Evolutionary conservation across 1,140 invertebrate genomes (phyloP).

Genomic region (Micrasema minimum): DNA sequence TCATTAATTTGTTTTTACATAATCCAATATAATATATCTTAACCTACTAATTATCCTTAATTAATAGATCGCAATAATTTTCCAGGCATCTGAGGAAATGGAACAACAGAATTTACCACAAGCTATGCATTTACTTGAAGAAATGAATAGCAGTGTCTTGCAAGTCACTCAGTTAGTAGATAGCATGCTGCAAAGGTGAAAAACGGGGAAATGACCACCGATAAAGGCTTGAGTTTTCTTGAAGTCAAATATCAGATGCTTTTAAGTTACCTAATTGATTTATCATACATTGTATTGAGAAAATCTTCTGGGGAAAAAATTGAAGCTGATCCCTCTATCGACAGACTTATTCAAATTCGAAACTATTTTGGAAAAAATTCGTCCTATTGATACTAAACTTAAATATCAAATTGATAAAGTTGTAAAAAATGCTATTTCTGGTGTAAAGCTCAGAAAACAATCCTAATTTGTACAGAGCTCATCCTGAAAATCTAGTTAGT

Average conservation of each 20-base stretch:
- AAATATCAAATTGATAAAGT: constrained; percentile 98
- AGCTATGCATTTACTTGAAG: constrained; percentile 77
- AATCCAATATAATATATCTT: too few species aligned
- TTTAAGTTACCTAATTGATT: constrained; percentile 89
- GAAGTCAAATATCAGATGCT: constrained; percentile 96
- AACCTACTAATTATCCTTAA: too few species aligned
- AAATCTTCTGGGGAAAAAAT: constrained; percentile 88
- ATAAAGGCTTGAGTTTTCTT: constrained; percentile 90
- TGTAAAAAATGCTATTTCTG: constrained; percentile 83
- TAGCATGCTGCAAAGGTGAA: constrained; percentile 80
- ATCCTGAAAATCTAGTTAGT: constrained; percentile 80
- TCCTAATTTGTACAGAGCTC: constrained; percentile 82
- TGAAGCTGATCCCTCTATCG: constrained; percentile 83
- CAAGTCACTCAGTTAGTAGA: constrained; percentile 82
- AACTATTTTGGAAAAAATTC: constrained; percentile 94
- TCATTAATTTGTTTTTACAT: too few species aligned
- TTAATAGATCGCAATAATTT: too few species aligned
- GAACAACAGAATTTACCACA: constrained; percentile 78
- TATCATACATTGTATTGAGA: constrained; percentile 83
- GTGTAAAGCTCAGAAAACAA: constrained; percentile 78
- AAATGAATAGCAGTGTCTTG: constrained; percentile 83
- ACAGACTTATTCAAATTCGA: constrained; percentile 88
- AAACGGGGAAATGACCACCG: constrained; percentile 81
- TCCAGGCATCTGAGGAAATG: constrained; percentile 58
- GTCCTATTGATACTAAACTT: constrained; percentile 94